phyloP scores from a whole-genome alignment of 2,888 invertebrate genomes.

The Tiphia femorata region DNA sequence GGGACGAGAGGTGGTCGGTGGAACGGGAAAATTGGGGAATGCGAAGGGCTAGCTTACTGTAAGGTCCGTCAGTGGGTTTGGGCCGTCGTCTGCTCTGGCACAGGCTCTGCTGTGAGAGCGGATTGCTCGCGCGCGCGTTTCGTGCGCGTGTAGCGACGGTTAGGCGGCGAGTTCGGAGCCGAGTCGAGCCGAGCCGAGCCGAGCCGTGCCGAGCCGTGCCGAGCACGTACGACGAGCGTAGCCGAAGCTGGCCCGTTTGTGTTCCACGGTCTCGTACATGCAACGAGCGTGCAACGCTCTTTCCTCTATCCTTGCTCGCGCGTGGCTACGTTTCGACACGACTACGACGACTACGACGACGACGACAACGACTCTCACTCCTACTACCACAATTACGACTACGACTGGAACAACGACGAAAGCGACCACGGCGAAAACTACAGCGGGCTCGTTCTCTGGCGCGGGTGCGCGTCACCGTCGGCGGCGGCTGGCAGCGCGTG shows the following conservation, averaged over 20 bases:
- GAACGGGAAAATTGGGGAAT: too few relatives aligned
- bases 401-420: too few relatives aligned
- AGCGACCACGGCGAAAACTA: too few relatives aligned
- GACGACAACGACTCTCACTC: too few relatives aligned
- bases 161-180: slow-evolving; percentile 35
- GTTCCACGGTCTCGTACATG: too few relatives aligned
- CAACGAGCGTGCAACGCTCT: too few relatives aligned
- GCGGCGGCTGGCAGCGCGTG: slow-evolving; percentile 18
- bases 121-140: not conserved
- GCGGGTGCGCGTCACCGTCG: slow-evolving; percentile 8
- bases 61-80: slow-evolving; percentile 5
- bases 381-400: too few relatives aligned
- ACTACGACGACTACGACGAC: too few relatives aligned
- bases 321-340: too few relatives aligned
- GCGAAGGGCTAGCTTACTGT: slow-evolving; percentile 9
- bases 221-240: slow-evolving; percentile 35
- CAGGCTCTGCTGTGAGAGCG: not conserved
- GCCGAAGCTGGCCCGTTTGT: slow-evolving; percentile 9
- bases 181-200: slow-evolving; percentile 47
- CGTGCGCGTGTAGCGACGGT: slow-evolving; percentile 25
- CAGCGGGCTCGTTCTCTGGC: slow-evolving; percentile 5
- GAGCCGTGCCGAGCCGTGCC: slow-evolving; percentile 46
- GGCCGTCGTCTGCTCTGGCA: not conserved
- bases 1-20: too few relatives aligned
- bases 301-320: slow-evolving; percentile 18